phyloP scores from a whole-genome alignment of 2,888 invertebrate genomes.

The Hydraecia micacea region DNA sequence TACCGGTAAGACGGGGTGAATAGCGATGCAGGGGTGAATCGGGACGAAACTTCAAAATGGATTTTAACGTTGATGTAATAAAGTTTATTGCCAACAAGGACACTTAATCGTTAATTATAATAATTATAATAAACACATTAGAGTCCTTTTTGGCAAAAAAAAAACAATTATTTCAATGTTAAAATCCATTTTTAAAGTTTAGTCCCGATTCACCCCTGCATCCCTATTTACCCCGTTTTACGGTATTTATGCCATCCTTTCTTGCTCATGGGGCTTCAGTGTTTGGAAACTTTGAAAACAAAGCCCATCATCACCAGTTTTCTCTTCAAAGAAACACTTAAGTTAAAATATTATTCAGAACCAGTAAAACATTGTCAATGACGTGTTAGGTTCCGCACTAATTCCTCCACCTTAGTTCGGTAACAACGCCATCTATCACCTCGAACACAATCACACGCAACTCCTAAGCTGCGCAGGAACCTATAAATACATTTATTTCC shows the following conservation, averaged over 20 bases:
- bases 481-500: constrained; percentile 61
- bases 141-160: too few species aligned
- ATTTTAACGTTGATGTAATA: too few species aligned
- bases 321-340: constrained; percentile 27
- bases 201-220: too few species aligned
- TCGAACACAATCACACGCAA: constrained; percentile 40
- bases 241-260: not conserved
- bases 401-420: constrained; percentile 26
- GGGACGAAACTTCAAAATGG: too few species aligned
- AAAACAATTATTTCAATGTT: too few species aligned
- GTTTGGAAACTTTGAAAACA: not conserved
- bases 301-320: constrained; percentile 14
- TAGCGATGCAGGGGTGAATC: too few species aligned
- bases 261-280: not conserved
- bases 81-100: too few species aligned
- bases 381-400: constrained; percentile 49
- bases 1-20: too few species aligned
- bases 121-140: too few species aligned
- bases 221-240: too few species aligned
- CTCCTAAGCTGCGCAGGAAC: constrained; percentile 26
- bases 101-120: too few species aligned
- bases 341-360: constrained; percentile 11
- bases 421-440: constrained; percentile 46
- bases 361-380: constrained; percentile 34
- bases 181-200: too few species aligned